phyloP scores from a whole-genome alignment of 2,797 vertebrate species.

The Channa striata region DNA sequence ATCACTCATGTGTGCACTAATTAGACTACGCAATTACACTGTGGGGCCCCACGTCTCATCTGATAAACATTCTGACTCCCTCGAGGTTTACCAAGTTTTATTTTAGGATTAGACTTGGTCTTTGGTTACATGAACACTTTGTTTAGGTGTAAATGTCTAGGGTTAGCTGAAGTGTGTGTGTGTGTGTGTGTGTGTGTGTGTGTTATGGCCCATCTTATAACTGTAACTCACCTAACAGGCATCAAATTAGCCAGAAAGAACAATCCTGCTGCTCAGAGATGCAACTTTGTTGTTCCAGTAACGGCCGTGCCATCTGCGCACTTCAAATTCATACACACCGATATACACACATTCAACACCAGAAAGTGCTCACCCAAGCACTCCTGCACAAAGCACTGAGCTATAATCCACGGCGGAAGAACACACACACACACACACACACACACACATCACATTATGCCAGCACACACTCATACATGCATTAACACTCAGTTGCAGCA shows the following conservation, averaged over 20 bases:
- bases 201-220: not conserved
- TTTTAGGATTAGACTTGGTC: too few species aligned
- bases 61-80: too few species aligned
- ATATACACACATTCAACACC: constrained; percentile 9
- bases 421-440: not conserved
- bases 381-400: constrained; percentile 21
- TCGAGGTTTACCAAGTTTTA: too few species aligned
- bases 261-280: constrained; percentile 1
- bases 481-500: constrained; percentile 10
- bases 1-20: too few species aligned
- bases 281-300: constrained; percentile 30
- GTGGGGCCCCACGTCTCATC: too few species aligned
- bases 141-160: too few species aligned
- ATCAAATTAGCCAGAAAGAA: constrained; percentile 10
- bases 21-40: too few species aligned
- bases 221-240: constrained; percentile 9
- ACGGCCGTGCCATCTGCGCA: constrained; percentile 23
- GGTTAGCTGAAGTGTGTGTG: not conserved
- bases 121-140: too few species aligned
- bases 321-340: constrained; percentile 38
- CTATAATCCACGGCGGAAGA: constrained; percentile 22
- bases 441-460: constrained; percentile 33
- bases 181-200: not conserved
- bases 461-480: not conserved
- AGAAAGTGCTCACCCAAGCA: constrained; percentile 38